phyloP scores from a whole-genome alignment of 35 echinoderm and acorn worm species.

The Hemicentrotus pulcherrimus region DNA sequence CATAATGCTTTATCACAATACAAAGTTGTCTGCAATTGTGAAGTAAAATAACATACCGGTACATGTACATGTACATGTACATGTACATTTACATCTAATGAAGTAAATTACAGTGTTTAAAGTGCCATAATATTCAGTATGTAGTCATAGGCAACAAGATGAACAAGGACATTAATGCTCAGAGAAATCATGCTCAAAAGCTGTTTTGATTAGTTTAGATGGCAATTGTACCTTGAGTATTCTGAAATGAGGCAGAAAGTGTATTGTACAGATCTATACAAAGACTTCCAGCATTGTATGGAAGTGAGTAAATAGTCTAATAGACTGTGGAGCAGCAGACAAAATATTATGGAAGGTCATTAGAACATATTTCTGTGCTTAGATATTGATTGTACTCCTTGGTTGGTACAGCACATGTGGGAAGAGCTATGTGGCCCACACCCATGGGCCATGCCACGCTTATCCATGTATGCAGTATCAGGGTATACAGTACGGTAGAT shows the following conservation, averaged over 20 bases:
- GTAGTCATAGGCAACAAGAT: no score
- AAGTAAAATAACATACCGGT: background rate
- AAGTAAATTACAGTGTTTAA: no score
- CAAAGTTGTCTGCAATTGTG: no score
- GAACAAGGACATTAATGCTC: no score
- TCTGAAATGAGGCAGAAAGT: background rate
- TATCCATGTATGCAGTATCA: background rate
- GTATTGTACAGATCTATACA: background rate
- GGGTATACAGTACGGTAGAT: no score
- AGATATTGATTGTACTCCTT: background rate
- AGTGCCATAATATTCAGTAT: no score
- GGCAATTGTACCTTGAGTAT: background rate
- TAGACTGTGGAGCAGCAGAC: background rate
- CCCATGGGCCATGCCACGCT: background rate
- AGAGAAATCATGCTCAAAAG: no score
- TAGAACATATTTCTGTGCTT: background rate
- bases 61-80: background rate
- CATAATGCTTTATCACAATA: no score
- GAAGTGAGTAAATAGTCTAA: no score
- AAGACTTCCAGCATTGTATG: no score
- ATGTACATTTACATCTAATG: background rate
- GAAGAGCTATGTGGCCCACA: background rate
- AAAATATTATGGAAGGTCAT: background rate
- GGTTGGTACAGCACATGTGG: no score
- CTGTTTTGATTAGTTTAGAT: no score